Evolutionary conservation across 2,797 vertebrate genomes (phyloP).

Genomic region (Cyprinella venusta): DNA sequence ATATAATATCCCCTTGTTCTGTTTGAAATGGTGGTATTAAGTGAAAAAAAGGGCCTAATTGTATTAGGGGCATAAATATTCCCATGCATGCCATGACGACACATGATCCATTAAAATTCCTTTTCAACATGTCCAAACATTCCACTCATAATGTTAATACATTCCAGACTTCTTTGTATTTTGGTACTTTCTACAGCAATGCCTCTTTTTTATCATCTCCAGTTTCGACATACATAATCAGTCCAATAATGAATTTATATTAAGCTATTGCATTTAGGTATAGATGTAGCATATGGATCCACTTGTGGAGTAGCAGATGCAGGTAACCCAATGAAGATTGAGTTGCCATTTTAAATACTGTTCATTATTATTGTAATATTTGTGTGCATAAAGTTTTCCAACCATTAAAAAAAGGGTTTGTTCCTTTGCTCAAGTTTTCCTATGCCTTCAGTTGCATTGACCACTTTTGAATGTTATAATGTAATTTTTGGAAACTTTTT

Average conservation of each 20-base stretch:
- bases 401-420: background rate
- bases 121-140: background rate
- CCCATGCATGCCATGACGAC: background rate
- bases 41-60: background rate
- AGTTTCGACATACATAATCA: background rate
- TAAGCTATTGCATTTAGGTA: no score
- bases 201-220: background rate
- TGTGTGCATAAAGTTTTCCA: background rate
- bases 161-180: background rate
- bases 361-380: background rate
- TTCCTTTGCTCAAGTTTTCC: background rate
- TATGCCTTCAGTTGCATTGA: no score
- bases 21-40: background rate
- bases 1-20: background rate
- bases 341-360: background rate
- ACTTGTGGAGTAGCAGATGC: background rate
- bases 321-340: background rate
- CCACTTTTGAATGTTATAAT: background rate
- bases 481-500: background rate
- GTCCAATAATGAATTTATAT: background rate
- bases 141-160: background rate
- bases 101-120: background rate
- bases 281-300: background rate
- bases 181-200: background rate
- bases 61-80: background rate